These are phyloP conservation scores for Calypte anna DNA, from an alignment of 2,113 vertebrate species.

Conservation along the genomic window DNA sequence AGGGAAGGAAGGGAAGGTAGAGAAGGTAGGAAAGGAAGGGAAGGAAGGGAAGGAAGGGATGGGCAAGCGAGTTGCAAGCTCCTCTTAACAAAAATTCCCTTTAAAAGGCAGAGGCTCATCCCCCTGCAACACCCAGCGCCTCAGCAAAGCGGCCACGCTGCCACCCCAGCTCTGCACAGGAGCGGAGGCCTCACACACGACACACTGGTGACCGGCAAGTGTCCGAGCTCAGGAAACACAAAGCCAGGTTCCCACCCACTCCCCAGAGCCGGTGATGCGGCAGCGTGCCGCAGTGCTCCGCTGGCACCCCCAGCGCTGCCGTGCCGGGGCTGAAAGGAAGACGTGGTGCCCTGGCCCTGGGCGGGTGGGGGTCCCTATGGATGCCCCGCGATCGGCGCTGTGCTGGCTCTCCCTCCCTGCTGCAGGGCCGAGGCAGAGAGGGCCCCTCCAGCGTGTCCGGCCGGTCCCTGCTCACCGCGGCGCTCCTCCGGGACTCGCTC, in stretches of 20 bases:
- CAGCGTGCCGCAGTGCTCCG: background rate
- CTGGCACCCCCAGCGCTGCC: background rate
- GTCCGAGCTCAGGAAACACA: background rate
- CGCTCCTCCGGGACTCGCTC: conserved; percentile 62
- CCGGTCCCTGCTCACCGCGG: background rate
- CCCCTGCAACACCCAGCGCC: conserved; percentile 22
- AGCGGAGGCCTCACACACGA: conserved; percentile 22
- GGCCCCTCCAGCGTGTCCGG: background rate
- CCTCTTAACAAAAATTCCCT: conserved; percentile 64
- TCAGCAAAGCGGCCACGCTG: background rate
- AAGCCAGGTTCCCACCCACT: background rate
- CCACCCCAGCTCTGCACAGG: background rate
- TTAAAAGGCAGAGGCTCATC: conserved; percentile 42
- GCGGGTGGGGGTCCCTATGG: background rate
- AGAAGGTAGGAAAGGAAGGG: background rate
- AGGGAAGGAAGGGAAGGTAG: background rate
- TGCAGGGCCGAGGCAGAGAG: background rate
- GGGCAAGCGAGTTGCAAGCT: conserved; percentile 58
- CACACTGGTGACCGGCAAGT: conserved; percentile 3
- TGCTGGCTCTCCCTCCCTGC: conserved; percentile 12
- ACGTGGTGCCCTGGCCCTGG: conserved; percentile 49
- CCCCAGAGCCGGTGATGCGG: background rate
- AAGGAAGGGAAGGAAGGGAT: too few relatives aligned
- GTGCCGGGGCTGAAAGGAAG: conserved; percentile 54
- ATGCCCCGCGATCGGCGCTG: background rate